Conservation (phyloP, 2,888 invertebrate species). For the Thera obeliscata region DNA sequence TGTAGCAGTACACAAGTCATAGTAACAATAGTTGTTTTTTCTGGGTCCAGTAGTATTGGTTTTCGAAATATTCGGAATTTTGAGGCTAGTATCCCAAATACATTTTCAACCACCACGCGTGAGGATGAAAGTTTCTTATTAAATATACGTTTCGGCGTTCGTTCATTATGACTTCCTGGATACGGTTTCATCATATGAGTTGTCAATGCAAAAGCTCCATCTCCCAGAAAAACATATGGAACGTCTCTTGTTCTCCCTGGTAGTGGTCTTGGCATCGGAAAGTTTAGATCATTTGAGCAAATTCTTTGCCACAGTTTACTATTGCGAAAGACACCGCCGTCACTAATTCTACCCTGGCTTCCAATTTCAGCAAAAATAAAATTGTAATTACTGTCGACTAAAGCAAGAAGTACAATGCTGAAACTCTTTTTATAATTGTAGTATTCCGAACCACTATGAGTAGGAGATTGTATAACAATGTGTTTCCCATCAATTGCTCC, state of each 20-base stretch:
- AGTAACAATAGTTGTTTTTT: no score
- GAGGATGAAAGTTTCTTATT: no score
- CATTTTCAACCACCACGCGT: no score
- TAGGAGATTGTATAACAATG: constrained; percentile 20
- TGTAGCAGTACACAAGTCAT: no score
- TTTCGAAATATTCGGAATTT: no score
- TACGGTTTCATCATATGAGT: no score
- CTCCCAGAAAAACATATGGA: no score
- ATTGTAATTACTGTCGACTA: constrained; percentile 31
- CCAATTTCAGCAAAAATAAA: constrained; percentile 32
- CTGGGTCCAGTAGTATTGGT: no score
- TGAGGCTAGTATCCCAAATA: no score
- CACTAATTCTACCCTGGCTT: constrained; percentile 25
- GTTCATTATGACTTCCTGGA: no score
- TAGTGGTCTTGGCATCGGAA: constrained; percentile 1
- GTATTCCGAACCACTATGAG: constrained; percentile 20
- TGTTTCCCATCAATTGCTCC: constrained; percentile 28
- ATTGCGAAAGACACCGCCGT: constrained; percentile 24
- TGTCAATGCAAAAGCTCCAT: no score
- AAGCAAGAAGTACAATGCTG: constrained; percentile 31
- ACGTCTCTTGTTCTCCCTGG: neutral
- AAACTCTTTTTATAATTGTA: constrained; percentile 29
- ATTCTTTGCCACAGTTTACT: constrained; percentile 22
- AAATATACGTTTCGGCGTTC: no score
- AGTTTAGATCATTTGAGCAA: constrained; percentile 4